These are phyloP conservation scores for Leptocoma aspasia DNA, from an alignment of 2,113 vertebrate genomes.

Conservation along the genomic window DNA sequence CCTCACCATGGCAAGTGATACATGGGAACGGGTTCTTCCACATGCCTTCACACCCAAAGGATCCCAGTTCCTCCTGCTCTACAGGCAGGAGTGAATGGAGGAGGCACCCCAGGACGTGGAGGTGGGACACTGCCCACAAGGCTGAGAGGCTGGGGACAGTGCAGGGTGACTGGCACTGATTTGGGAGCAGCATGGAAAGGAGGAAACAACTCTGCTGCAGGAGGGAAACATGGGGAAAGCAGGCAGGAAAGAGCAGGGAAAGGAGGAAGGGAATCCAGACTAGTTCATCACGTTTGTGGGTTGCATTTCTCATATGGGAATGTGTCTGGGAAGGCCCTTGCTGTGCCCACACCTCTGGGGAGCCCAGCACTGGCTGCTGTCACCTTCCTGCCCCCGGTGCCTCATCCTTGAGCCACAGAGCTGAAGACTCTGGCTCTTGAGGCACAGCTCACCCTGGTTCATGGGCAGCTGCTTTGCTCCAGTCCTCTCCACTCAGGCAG, in stretches of 20 bases:
- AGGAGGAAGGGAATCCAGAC: not conserved
- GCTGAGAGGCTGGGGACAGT: not conserved
- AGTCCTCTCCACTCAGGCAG: not conserved
- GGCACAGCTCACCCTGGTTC: not conserved
- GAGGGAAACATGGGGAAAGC: not conserved
- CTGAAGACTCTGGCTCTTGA: not conserved
- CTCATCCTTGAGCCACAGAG: not conserved
- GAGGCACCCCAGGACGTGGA: accelerated
- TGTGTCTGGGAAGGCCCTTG: not conserved
- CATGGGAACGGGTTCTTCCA: not conserved
- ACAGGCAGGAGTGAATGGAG: accelerated
- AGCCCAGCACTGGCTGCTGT: not conserved
- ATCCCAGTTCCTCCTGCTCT: not conserved
- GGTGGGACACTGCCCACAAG: not conserved
- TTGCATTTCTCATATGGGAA: not conserved
- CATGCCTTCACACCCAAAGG: not conserved
- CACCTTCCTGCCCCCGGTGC: not conserved
- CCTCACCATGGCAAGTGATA: not conserved
- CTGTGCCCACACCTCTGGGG: not conserved
- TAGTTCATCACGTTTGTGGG: accelerated
- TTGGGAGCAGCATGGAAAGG: not conserved
- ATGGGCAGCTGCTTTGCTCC: not conserved
- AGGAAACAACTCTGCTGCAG: not conserved
- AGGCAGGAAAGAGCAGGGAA: not conserved
- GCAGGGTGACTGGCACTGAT: not conserved